A percentile compares a stretch with the other conserved stretches of the same genome.
Conservation (phyloP, 2,113 vertebrate species). For the Prietella phreatophila region DNA sequence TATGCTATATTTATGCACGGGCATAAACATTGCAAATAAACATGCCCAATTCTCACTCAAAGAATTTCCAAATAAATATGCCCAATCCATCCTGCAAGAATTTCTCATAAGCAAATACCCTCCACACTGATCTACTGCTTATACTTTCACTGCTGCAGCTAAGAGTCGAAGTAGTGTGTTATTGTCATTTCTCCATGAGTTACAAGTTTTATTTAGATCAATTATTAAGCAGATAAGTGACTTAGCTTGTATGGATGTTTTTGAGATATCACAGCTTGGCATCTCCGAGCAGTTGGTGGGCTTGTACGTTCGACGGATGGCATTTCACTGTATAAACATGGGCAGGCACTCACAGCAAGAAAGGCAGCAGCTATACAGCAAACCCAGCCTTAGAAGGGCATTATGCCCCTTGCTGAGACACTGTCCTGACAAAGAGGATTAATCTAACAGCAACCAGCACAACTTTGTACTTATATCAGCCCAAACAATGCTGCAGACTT, state of each 20-base stretch:
- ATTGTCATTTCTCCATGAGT: background rate
- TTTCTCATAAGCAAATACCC: background rate
- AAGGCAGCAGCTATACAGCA: conserved; percentile 4
- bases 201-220: conserved; percentile 6
- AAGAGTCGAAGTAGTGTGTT: background rate
- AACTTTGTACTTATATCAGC: conserved; percentile 38
- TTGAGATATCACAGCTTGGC: background rate
- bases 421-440: conserved; percentile 52
- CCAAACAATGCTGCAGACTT: conserved; percentile 27
- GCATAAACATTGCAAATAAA: conserved; percentile 8
- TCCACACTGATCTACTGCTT: background rate
- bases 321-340: conserved; percentile 33
- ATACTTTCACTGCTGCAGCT: background rate
- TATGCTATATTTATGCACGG: background rate
- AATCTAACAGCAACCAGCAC: conserved; percentile 33
- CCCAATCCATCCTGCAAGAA: background rate
- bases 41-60: conserved; percentile 1
- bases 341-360: conserved; percentile 26
- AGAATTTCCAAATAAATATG: conserved; percentile 23
- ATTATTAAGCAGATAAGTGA: conserved; percentile 23
- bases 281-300: background rate
- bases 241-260: conserved; percentile 2
- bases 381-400: conserved; percentile 36
- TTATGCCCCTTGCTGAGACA: conserved; percentile 40
- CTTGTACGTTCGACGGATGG: conserved; percentile 15